Percentiles rank a stretch among this genome's conserved stretches.
These are phyloP conservation scores for Anableps anableps DNA, from an alignment of 2,797 vertebrate genomes.

Conservation along the genomic window DNA sequence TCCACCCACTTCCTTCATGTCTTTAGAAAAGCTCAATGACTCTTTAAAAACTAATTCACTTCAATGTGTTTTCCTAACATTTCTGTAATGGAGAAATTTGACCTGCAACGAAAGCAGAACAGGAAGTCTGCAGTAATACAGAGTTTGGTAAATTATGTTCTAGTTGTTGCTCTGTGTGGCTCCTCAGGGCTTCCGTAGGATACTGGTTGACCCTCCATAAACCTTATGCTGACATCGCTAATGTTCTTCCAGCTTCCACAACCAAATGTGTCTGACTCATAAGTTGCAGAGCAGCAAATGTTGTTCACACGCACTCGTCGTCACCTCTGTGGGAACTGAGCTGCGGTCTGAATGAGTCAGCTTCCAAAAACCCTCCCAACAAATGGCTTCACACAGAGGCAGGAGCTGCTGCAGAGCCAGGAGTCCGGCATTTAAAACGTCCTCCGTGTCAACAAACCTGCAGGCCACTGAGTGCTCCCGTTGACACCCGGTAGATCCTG, in stretches of 20 bases:
- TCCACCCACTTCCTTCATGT: background rate
- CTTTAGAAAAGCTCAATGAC: background rate
- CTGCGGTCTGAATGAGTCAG: conserved; percentile 6
- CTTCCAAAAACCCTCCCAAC: background rate
- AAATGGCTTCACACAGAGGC: conserved; percentile 21
- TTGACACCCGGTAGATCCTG: background rate
- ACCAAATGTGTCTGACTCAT: conserved; percentile 15
- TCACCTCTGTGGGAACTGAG: conserved; percentile 32
- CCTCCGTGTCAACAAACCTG: background rate
- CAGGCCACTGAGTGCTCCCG: background rate
- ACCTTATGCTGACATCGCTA: background rate
- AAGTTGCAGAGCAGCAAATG: conserved; percentile 39
- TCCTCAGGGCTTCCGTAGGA: background rate
- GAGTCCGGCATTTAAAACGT: background rate
- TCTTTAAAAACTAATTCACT: background rate
- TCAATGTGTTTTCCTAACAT: background rate
- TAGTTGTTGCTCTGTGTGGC: background rate
- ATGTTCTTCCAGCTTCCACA: background rate
- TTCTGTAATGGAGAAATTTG: background rate
- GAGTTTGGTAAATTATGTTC: background rate
- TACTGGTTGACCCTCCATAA: background rate
- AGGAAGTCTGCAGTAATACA: background rate
- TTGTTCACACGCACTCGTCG: conserved; percentile 6
- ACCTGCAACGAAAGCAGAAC: background rate
- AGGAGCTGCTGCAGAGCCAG: background rate